A percentile compares a stretch with the other conserved stretches of the same genome.
Evolutionary conservation across 2,113 vertebrate genomes (phyloP).

Genomic region (Pseudonaja textilis): DNA sequence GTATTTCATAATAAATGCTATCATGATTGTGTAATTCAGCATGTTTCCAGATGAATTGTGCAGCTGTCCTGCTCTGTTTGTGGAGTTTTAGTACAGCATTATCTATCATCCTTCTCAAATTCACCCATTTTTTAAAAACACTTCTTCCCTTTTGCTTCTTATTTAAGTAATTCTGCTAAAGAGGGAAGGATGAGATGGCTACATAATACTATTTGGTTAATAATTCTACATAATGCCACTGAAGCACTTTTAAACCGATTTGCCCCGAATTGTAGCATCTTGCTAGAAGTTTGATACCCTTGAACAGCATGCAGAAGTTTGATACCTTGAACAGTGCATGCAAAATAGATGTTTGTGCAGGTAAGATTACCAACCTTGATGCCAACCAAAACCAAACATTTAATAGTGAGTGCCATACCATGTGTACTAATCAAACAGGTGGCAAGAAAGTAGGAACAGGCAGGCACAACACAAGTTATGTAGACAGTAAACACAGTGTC

Average conservation of each 20-base stretch:
- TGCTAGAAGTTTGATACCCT: not conserved
- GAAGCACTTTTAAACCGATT: not conserved
- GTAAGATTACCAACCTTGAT: no score
- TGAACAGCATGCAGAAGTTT: not conserved
- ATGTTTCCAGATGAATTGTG: not conserved
- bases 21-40: not conserved
- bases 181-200: not conserved
- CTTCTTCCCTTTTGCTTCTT: not conserved
- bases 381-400: no score
- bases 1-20: not conserved
- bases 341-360: no score
- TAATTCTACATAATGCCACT: not conserved
- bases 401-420: no score
- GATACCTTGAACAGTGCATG: no score
- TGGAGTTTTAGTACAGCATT: not conserved
- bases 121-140: not conserved
- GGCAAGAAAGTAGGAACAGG: no score
- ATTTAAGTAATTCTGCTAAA: not conserved
- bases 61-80: not conserved
- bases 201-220: not conserved
- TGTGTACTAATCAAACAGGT: no score
- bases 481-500: no score
- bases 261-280: not conserved
- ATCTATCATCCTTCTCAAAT: not conserved
- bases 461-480: no score